Conservation (phyloP, 2,888 invertebrate species). For the Podotricha telesiphe region DNA sequence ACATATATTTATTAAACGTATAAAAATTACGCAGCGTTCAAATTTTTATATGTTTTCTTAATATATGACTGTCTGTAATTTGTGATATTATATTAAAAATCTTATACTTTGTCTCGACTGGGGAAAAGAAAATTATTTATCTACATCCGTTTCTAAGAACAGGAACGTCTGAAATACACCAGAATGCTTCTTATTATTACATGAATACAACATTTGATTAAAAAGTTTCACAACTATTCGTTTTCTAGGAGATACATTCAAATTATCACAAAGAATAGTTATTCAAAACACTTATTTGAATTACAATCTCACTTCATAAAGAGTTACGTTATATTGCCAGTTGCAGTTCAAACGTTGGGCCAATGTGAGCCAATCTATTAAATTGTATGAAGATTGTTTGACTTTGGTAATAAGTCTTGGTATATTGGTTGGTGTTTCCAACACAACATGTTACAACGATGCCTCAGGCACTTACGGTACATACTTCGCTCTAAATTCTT, state of each 20-base stretch:
- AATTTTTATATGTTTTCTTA: too few species aligned
- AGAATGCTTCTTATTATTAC: neutral
- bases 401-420: slow-evolving; percentile 8
- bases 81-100: neutral
- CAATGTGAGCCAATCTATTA: slow-evolving; percentile 10
- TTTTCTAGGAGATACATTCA: neutral
- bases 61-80: too few species aligned
- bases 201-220: neutral
- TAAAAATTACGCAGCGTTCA: too few species aligned
- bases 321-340: slow-evolving; percentile 1
- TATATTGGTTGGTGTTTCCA: slow-evolving; percentile 10
- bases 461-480: slow-evolving; percentile 72
- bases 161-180: neutral
- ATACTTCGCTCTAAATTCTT: slow-evolving; percentile 62
- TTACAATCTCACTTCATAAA: slow-evolving; percentile 34
- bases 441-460: slow-evolving; percentile 30
- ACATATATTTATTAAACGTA: too few species aligned
- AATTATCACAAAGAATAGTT: slow-evolving; percentile 21
- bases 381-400: neutral
- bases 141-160: too few species aligned
- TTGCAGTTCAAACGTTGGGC: slow-evolving; percentile 12
- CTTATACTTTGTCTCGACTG: neutral
- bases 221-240: neutral
- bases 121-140: too few species aligned
- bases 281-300: slow-evolving; percentile 36